Base-by-base conservation (phyloP, 2,113 vertebrate genomes). In the Octodon degus region DNA sequence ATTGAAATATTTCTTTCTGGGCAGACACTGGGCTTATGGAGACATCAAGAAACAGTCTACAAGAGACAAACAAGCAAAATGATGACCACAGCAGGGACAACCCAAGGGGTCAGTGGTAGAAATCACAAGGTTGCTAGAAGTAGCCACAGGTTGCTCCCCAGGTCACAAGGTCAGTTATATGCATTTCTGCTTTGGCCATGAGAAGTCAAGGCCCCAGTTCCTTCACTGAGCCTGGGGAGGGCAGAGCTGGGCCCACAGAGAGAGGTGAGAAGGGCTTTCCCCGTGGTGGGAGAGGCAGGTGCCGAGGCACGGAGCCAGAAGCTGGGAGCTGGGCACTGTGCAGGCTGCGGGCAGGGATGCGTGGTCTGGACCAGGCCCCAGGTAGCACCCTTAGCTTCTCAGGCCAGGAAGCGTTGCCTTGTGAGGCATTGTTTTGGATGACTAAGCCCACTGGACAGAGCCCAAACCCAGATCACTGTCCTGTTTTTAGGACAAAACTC, bases 321-420 rank as follows among this genome's bases (percentile, higher is more conserved):
- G 34, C 7, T 22, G 37, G 55, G 8, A 50, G 9, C 40, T 76
- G 5, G 20, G 0, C 1, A 1, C 67, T 11, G 9, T 1, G 25
- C 30, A 67, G 77, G 37, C 27, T 50, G 4, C 0, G 0, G 53
- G n/a, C 32, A 32, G 47, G 68, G 34, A 7, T 13, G 19, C 20
- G 67, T 16, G 30, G 62, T 40, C 55, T 13, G 4, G 7, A 55
- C 62, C 14, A 24, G 27, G 19, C 17, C 17, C 65, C 4, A 4
- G 30, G 37, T 19, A 10, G 70, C 20, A 24, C 1, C 40, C 25
- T 62, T 19, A 1, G 19, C 43, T 58, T 74, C 47, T 58, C 47
- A 43, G 68, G 34, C 74, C 58, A 20, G 8, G 72, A 65, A 62
- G 1, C n/a, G 34, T 89, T 62, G 16, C n/a, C 11, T 32, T 63